A percentile compares a stretch with the other conserved stretches of the same genome.
These are phyloP conservation scores for Falco columbarius DNA, from an alignment of 2,797 vertebrate genomes.

Conservation along the genomic window DNA sequence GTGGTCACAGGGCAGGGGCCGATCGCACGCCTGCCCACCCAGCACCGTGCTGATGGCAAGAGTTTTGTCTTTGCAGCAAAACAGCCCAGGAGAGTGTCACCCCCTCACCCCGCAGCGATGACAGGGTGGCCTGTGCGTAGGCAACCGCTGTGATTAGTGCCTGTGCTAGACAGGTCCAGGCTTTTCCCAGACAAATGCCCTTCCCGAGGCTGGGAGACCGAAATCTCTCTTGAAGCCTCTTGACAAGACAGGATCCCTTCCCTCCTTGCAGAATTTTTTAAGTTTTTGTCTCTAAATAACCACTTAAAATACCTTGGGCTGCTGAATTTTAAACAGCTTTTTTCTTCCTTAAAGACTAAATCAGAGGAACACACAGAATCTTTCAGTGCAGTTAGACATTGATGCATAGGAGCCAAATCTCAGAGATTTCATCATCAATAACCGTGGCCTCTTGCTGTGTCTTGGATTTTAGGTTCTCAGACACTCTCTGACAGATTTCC, in stretches of 20 bases:
- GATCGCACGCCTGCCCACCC: neutral
- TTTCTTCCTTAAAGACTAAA: neutral
- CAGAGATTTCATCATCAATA: neutral
- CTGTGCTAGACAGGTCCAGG: accelerated
- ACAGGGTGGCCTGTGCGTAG: accelerated
- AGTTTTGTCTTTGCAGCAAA: neutral
- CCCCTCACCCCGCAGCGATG: accelerated
- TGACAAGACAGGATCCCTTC: neutral
- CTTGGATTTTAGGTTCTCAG: neutral
- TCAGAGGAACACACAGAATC: neutral
- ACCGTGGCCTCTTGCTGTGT: neutral
- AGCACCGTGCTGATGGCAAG: neutral
- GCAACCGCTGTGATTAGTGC: neutral
- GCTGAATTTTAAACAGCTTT: neutral
- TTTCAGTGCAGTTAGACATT: neutral
- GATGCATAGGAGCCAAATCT: neutral
- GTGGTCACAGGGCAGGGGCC: neutral
- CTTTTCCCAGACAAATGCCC: neutral
- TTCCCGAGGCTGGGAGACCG: accelerated
- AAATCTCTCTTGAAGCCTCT: neutral
- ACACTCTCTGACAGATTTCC: neutral
- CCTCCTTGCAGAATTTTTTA: neutral
- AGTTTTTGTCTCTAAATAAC: neutral
- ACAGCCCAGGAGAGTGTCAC: neutral
- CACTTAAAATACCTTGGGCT: neutral